Evolutionary conservation across 2,888 invertebrate species (phyloP), one percentile per base, ranked within the genome.

Genomic region (Choristoneura rosaceana): DNA sequence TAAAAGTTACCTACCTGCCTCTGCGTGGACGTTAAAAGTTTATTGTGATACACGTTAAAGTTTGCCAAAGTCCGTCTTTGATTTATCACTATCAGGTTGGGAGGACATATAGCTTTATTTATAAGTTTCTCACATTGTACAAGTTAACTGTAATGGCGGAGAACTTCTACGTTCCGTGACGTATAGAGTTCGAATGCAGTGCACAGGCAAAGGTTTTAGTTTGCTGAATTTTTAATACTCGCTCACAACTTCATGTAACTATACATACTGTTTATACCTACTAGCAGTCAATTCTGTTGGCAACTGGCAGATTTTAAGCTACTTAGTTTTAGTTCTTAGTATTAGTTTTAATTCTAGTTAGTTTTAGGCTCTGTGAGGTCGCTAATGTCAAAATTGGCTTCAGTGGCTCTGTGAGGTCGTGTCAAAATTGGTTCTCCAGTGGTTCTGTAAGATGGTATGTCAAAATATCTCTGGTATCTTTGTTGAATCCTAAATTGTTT

Each of bases 21-120:
- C 25, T 9, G 41, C 33, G 47, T 33, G 17, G 47, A 66, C 55
- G 55, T 15, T 38, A 25, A 55, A 71, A 45, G 50, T 62, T 67
- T 1, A 68, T 50, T 59, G 33, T 25, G 61, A 67, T 12, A 58
- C 68, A 68, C 41, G 43, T 43, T 17, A 17, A 78, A 76, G 73
- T 79, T 78, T 76, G 71, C 71, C 74, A 58, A 73, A 73, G 69
- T 77, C 70, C 74, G 76, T 77, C 75, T 70, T 76, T 78, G 77
- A 78, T 74, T 78, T 76, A 79, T 78, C 64, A 75, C 77, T 76
- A 79, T 78, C 64, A 75, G 69, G 43, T 33, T 73, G 58, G 76
- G 70, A 75, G 73, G 73, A 78, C 73, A 75, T 70, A 76, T 66
- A 38, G 69, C 47, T n/a, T 52, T 73, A 69, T 73, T 73, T 73